phyloP scores from a whole-genome alignment of 2,888 invertebrate genomes.

The Xanthia togata region DNA sequence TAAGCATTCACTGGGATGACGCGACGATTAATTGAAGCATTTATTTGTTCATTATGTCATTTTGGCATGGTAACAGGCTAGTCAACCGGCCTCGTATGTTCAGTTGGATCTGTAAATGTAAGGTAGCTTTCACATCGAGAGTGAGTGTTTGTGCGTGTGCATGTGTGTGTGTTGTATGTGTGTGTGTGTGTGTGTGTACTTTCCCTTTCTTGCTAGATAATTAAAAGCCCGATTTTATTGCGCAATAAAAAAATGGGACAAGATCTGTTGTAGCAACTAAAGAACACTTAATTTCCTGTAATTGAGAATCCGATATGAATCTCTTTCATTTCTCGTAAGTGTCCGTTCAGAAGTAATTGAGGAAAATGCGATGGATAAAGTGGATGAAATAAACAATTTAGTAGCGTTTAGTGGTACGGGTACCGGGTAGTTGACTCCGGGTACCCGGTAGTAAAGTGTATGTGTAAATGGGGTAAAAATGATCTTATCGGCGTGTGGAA shows the following conservation, averaged over 20 bases:
- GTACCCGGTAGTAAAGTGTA: neutral
- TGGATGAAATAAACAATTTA: conserved; percentile 40
- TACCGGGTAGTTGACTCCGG: neutral
- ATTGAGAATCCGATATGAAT: conserved; percentile 33
- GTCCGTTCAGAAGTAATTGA: conserved; percentile 46
- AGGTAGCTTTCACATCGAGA: neutral
- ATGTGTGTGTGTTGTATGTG: too few relatives aligned
- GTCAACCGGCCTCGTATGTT: too few relatives aligned
- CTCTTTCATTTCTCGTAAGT: conserved; percentile 20
- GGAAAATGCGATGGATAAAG: conserved; percentile 43
- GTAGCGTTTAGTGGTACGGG: neutral
- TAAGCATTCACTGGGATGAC: too few relatives aligned
- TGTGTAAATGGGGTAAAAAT: neutral
- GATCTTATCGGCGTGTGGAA: conserved; percentile 1
- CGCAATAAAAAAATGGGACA: conserved; percentile 11
- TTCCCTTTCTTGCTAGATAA: neutral
- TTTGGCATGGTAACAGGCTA: too few relatives aligned
- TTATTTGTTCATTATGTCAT: too few relatives aligned
- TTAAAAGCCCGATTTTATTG: conserved; percentile 8
- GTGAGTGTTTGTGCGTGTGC: neutral
- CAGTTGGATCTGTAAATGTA: neutral
- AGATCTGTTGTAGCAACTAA: conserved; percentile 11
- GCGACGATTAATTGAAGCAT: too few relatives aligned
- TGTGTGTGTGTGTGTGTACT: neutral
- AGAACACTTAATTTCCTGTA: conserved; percentile 36